Percentiles rank a stretch among this genome's conserved stretches.
Conservation (phyloP, 2,888 invertebrate species). For the Chrysolina americana region DNA sequence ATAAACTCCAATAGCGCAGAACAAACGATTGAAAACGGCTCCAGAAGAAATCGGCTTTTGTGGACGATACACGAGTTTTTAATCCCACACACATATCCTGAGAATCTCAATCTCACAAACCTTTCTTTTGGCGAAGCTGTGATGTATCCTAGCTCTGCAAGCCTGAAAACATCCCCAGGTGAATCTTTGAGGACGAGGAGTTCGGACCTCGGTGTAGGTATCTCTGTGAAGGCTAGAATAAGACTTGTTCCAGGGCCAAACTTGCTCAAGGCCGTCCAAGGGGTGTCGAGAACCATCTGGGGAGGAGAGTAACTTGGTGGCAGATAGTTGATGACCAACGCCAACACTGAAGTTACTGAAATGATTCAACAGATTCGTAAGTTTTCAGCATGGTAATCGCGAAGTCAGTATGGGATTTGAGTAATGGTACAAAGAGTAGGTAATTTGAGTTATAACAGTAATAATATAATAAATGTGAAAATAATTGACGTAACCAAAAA, state of each 20-base stretch:
- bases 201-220: slow-evolving; percentile 65
- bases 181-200: slow-evolving; percentile 71
- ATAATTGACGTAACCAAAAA: no score
- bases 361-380: not conserved
- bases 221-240: slow-evolving; percentile 67
- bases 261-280: slow-evolving; percentile 74
- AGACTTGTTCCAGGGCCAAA: slow-evolving; percentile 71
- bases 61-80: no score
- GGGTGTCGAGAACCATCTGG: slow-evolving; percentile 87
- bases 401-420: no score
- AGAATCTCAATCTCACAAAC: slow-evolving; percentile 71
- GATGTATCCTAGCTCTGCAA: slow-evolving; percentile 82
- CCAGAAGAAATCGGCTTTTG: no score
- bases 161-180: slow-evolving; percentile 85
- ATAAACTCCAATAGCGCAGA: no score
- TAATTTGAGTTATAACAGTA: no score
- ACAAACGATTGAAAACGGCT: no score
- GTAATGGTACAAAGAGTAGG: no score
- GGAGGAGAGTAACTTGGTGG: slow-evolving; percentile 85
- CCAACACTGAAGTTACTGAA: slow-evolving; percentile 65
- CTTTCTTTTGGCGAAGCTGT: slow-evolving; percentile 86
- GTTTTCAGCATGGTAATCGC: no score
- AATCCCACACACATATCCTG: no score
- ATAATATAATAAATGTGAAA: no score
- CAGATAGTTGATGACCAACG: slow-evolving; percentile 87